phyloP scores from a whole-genome alignment of 2,888 invertebrate genomes.

The Calephelis perditalis region DNA sequence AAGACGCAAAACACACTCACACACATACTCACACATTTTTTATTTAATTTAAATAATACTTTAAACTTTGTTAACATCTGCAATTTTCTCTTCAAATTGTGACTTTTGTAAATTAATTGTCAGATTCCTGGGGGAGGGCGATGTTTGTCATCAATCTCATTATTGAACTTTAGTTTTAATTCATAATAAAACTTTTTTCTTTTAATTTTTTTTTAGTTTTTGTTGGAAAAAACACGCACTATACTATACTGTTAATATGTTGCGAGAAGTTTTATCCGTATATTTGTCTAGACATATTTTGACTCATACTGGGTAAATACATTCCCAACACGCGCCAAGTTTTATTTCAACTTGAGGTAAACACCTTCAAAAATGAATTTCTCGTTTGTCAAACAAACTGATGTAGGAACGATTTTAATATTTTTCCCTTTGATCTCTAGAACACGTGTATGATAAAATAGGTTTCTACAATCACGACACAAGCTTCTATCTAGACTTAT shows the following conservation, averaged over 20 bases:
- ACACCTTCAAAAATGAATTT: conserved; percentile 65
- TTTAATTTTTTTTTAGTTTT: no score
- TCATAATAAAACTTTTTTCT: no score
- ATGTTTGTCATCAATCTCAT: no score
- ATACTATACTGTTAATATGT: not conserved
- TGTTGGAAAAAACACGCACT: not conserved
- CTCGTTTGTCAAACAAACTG: conserved; percentile 58
- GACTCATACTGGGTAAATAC: conserved; percentile 52
- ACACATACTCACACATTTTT: no score
- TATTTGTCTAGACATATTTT: conserved; percentile 43
- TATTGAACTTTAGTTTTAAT: no score
- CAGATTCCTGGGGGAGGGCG: no score
- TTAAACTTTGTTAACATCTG: no score
- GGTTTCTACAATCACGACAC: conserved; percentile 8
- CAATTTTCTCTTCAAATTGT: no score
- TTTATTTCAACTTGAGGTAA: conserved; percentile 63
- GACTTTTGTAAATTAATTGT: no score
- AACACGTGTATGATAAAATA: conserved; percentile 8
- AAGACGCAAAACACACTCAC: no score
- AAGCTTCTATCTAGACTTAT: conserved; percentile 8
- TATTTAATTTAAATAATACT: no score
- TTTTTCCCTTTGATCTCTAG: conserved; percentile 40
- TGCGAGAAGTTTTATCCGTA: conserved; percentile 22
- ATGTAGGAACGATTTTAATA: conserved; percentile 49
- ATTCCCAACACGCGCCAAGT: conserved; percentile 55